A percentile compares a stretch with the other conserved stretches of the same genome.
phyloP scores from a whole-genome alignment of 1,140 invertebrate species.

The Ceratosolen solmsi region DNA sequence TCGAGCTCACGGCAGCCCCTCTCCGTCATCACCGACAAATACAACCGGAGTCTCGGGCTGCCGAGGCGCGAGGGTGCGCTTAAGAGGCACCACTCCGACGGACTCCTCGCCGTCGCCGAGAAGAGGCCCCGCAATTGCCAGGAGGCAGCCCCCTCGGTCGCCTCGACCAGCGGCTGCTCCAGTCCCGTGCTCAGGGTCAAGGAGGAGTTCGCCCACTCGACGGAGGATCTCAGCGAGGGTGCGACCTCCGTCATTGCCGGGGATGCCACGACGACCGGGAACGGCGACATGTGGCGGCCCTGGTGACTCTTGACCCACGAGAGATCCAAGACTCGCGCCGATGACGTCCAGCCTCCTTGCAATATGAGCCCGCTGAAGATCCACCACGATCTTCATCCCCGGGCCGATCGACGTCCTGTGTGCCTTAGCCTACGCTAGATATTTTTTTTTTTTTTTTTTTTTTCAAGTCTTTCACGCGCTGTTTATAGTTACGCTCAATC shows the following conservation, averaged over 20 bases:
- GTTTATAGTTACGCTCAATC: constrained; percentile 46
- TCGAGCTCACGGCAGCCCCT: constrained; percentile 64
- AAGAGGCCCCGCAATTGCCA: constrained; percentile 63
- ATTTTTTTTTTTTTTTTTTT: background rate
- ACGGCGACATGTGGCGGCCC: constrained; percentile 73
- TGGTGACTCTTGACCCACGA: constrained; percentile 64
- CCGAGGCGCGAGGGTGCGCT: constrained; percentile 55
- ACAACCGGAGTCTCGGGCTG: constrained; percentile 55
- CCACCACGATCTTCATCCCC: background rate
- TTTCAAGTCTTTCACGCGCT: constrained; percentile 9
- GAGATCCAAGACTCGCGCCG: constrained; percentile 23
- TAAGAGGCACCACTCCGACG: constrained; percentile 65
- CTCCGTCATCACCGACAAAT: constrained; percentile 70
- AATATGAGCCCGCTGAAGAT: background rate
- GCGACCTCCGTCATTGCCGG: background rate
- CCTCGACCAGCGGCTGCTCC: constrained; percentile 50
- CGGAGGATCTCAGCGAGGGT: constrained; percentile 58
- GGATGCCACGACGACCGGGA: constrained; percentile 62
- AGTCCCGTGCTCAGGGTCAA: constrained; percentile 49
- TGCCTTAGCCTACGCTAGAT: no score
- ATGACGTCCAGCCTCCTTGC: no score
- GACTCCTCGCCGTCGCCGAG: constrained; percentile 65
- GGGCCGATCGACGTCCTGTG: no score
- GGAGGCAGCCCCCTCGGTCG: constrained; percentile 59
- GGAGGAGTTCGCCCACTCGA: constrained; percentile 55